Base-by-base conservation (phyloP, 1,140 invertebrate species). In the Helicoverpa armigera region DNA sequence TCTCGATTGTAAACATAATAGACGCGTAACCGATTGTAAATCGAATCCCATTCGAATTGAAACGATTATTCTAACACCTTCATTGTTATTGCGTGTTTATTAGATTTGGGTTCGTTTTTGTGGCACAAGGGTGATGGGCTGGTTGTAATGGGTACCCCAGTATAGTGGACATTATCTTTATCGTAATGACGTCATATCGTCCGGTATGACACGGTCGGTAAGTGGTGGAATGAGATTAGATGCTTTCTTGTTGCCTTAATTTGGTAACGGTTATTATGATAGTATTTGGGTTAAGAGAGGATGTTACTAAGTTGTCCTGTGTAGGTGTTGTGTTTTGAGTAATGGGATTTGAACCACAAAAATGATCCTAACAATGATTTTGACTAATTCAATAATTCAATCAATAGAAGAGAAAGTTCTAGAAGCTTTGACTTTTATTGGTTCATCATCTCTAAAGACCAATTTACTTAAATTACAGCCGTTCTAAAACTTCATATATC, bases 81-180 rank as follows among this genome's bases (percentile, higher is more conserved):
- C 89, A 91, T 88, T 67, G 82, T 90, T 90, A 90, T 89, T 85
- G 86, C 84, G 83, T 92, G 89, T 92, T 89, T 92, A 91, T 91
- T 86, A 83, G 85, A 82, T 87, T 83, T 79, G 81, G 83, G 75
- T 63, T 81, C 74, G 74, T 80, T 82, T 83, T 85, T 79, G 79
- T 50, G 77, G 74, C 78, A 63, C 69, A 83, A 16, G 80, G 75
- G 82, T 88, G 82, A 89, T 89, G 79, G 84, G 69, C 80, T 35
- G 12, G 56, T 73, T 80, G 74, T 80, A 80, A 80, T 80, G 79
- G 70, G 67, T 50, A 72, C 23, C 67, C 69, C 56, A 23, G 70
- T 80, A 48, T 73, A 80, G 79, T 74, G 79, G 61, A 74, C 56
- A 70, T 80, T 80, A 74, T 80, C 79, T 80, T 73, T 80, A 74